These are phyloP conservation scores for Andrena chrysosceles DNA, from an alignment of 2,888 invertebrate genomes.

Conservation along the genomic window DNA sequence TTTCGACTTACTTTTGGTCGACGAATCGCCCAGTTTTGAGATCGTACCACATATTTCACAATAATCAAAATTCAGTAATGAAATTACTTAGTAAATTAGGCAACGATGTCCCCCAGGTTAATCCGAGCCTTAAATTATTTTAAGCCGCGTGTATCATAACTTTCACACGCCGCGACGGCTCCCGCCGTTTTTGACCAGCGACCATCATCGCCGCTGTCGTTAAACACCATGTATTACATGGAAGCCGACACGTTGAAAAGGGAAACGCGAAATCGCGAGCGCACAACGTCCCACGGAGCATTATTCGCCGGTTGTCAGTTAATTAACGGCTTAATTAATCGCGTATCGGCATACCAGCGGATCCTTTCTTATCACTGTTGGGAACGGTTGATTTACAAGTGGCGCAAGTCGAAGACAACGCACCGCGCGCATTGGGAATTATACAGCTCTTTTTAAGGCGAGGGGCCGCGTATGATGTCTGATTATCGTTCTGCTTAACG, in stretches of 20 bases:
- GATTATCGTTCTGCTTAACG: constrained; percentile 63
- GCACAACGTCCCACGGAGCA: background rate
- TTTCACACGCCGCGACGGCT: background rate
- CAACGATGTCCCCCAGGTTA: too few species aligned
- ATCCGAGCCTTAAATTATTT: background rate
- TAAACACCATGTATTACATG: background rate
- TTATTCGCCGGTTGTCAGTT: constrained; percentile 21
- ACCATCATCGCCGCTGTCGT: background rate
- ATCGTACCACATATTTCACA: too few species aligned
- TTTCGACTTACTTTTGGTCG: too few species aligned
- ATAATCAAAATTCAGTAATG: too few species aligned
- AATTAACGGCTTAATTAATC: constrained; percentile 56
- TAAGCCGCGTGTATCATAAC: background rate
- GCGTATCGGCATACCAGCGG: constrained; percentile 23
- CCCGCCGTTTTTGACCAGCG: background rate
- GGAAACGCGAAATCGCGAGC: background rate
- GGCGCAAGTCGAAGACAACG: constrained; percentile 3
- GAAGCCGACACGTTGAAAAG: constrained; percentile 9
- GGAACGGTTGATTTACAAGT: constrained; percentile 27
- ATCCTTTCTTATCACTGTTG: constrained; percentile 30
- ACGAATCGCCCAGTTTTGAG: too few species aligned
- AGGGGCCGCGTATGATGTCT: constrained; percentile 45
- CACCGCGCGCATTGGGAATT: background rate
- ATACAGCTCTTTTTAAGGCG: constrained; percentile 9
- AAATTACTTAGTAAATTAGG: too few species aligned